phyloP scores from a whole-genome alignment of 2,113 vertebrate genomes.

The Panthera leo region DNA sequence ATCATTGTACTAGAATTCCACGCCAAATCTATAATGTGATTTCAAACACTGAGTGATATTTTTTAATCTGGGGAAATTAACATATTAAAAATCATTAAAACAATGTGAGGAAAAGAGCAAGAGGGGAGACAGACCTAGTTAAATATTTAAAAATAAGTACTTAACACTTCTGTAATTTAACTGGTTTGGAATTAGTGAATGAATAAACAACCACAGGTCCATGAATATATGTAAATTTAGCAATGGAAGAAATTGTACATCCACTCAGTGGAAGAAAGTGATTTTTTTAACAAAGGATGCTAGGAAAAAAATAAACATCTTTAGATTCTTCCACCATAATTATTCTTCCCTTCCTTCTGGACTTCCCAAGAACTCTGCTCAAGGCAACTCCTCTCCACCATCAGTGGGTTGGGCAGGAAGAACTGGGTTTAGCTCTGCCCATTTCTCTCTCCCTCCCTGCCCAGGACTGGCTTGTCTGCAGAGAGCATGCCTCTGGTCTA shows the following conservation, averaged over 20 bases:
- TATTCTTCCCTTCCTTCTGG: neutral
- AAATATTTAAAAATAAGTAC: neutral
- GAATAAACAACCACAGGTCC: neutral
- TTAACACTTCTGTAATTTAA: neutral
- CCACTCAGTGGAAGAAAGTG: neutral
- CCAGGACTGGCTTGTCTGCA: neutral
- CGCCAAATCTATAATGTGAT: neutral
- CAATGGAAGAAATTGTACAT: neutral
- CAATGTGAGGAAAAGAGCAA: neutral
- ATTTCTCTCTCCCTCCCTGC: neutral
- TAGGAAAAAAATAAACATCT: neutral
- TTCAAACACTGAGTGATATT: neutral
- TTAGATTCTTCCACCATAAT: neutral
- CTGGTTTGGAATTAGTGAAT: neutral
- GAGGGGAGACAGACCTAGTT: neutral
- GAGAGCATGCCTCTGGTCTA: neutral
- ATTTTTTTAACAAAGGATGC: neutral
- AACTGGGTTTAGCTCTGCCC: neutral
- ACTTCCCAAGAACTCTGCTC: neutral
- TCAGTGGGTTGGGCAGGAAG: neutral
- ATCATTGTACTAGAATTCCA: neutral
- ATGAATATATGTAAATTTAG: neutral
- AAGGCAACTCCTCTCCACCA: neutral
- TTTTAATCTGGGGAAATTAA: neutral
- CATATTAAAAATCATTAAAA: neutral